phyloP scores from a whole-genome alignment of 2,888 invertebrate species.

The Acholoe squamosa region DNA sequence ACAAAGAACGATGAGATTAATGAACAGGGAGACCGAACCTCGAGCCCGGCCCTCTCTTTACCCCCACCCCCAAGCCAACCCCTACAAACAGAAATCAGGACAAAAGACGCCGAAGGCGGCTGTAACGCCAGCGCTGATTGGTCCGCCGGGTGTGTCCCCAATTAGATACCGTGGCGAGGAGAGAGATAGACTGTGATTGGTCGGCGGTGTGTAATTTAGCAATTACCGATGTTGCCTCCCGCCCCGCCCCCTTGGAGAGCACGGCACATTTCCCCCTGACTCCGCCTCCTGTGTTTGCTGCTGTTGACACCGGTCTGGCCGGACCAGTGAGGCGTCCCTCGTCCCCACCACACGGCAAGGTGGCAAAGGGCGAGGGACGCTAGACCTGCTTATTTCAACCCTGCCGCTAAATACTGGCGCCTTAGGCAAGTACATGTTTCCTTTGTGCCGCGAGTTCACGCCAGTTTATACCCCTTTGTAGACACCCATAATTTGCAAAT shows the following conservation, averaged over 20 bases:
- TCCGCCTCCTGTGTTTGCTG: conserved; percentile 12
- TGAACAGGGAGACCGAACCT: conserved; percentile 51
- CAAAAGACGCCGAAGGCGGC: background rate
- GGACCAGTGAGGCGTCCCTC: background rate
- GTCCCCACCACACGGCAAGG: background rate
- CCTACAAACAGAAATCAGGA: conserved; percentile 30
- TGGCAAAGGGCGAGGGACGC: background rate
- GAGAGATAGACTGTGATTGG: conserved; percentile 9
- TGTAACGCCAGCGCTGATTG: background rate
- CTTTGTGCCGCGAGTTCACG: conserved; percentile 51
- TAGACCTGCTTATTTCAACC: conserved; percentile 49
- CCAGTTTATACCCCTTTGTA: conserved; percentile 42
- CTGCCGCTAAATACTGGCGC: conserved; percentile 36
- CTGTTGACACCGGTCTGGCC: background rate
- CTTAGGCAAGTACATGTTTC: conserved; percentile 55
- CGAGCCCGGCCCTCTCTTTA: background rate
- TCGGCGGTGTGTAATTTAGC: conserved; percentile 52
- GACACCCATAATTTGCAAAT: conserved; percentile 54
- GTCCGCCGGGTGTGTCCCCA: conserved; percentile 2
- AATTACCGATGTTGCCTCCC: conserved; percentile 29
- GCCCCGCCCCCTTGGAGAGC: conserved; percentile 19
- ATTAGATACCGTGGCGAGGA: background rate
- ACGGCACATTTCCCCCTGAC: background rate
- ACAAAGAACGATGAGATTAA: conserved; percentile 55
- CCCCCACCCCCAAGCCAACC: background rate